phyloP scores from a whole-genome alignment of 1,140 invertebrate genomes.

The Cardiocondyla obscurior region DNA sequence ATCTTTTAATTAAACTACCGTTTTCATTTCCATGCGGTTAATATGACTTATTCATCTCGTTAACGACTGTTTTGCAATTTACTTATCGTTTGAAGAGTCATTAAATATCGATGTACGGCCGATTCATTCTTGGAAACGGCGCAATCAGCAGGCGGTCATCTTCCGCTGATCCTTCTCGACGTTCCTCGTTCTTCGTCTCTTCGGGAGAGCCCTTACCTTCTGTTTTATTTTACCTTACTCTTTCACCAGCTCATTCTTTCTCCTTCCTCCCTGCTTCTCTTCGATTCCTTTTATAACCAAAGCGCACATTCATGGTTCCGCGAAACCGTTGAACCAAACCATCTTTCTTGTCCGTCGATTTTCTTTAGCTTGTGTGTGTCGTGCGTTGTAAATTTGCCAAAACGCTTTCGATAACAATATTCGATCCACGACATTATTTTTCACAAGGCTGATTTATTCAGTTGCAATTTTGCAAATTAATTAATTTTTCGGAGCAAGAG shows the following conservation, averaged over 20 bases:
- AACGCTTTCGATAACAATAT: background rate
- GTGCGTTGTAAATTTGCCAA: background rate
- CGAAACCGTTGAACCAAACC: constrained; percentile 73
- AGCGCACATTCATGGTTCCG: constrained; percentile 66
- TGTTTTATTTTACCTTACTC: constrained; percentile 54
- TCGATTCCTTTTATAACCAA: constrained; percentile 56
- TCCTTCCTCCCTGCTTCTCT: constrained; percentile 25
- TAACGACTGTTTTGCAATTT: constrained; percentile 16
- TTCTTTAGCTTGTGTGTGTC: constrained; percentile 15
- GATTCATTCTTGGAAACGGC: constrained; percentile 26
- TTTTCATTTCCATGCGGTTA: background rate
- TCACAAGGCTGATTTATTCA: background rate
- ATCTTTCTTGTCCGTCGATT: constrained; percentile 57
- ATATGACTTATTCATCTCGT: background rate
- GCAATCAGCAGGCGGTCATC: constrained; percentile 39
- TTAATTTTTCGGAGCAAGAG: background rate
- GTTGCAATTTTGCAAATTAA: constrained; percentile 10
- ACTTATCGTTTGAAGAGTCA: background rate
- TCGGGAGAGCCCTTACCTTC: constrained; percentile 51
- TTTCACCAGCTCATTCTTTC: constrained; percentile 32
- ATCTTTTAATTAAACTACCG: background rate
- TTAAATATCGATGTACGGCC: constrained; percentile 19
- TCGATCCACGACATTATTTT: background rate
- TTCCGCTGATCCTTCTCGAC: constrained; percentile 25
- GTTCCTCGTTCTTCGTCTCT: background rate